Evolutionary conservation across 2,888 invertebrate genomes (phyloP), one percentile per base, ranked within the genome.

Genomic region (Chorisops tibialis): DNA sequence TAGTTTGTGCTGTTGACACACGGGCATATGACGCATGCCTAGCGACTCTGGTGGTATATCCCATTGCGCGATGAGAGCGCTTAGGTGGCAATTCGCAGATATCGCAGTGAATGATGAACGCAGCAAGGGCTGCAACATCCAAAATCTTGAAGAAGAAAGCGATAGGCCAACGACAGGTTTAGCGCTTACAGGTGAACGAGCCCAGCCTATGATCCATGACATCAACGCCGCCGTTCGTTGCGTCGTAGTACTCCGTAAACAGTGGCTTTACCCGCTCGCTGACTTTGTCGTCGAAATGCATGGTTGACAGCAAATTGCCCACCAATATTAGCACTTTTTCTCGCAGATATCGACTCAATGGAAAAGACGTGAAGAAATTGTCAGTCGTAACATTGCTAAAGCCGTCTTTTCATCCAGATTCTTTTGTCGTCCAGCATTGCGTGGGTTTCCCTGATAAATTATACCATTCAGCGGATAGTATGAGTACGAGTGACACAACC

Each of bases 401-500:
- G 14, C 43, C 3, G 43, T 14, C 9, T 43, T 43, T 24, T 16
- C 39, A 24, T 41, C 19, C 1, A 21, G 21, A 43, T 64, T 59
- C 64, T 71, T 69, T 54, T 62, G 66, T 61, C 69, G 67, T 11
- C 67, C 24, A 48, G 45, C 61, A 18, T 62, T 16, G 3, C 39
- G 7, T n/a, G 59, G 62, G 65, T 69, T 70, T 59, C 68, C 69
- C 64, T 67, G 69, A 63, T 70, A 69, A 60, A 68, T 45, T 30
- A 64, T 48, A 30, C 67, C 69, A 37, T 56, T 47, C 16, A 69
- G 62, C 45, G 69, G 68, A 66, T 70, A 69, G 22, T 67, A 56
- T 56, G 66, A 69, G 59, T 65, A 63, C 19, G 69, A 63, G 64
- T 71, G 66, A 59, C 69, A 69, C 41, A 68, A 66, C 69, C 69